Percentiles rank a stretch among this genome's conserved stretches.
phyloP scores from a whole-genome alignment of 1,140 invertebrate species.

The Apis florea region DNA sequence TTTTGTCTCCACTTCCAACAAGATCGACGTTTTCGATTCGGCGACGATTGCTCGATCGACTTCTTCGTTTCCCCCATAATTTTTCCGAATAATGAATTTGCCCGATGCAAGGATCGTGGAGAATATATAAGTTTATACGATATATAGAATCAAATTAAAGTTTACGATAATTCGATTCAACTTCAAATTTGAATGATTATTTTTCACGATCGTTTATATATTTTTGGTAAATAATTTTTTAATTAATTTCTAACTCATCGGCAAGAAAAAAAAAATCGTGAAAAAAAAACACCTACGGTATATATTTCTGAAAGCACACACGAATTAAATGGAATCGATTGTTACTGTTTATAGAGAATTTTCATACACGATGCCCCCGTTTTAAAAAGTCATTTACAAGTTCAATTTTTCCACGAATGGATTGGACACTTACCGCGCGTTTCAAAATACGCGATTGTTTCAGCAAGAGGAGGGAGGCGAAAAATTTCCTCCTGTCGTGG shows the following conservation, averaged over 20 bases:
- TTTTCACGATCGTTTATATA: too few species aligned
- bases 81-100: too few species aligned
- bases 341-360: background rate
- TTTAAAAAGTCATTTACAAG: background rate
- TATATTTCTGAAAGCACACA: background rate
- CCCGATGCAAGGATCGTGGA: too few species aligned
- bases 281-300: background rate
- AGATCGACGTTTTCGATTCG: constrained; percentile 53
- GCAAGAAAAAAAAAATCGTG: too few species aligned
- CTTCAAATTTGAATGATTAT: too few species aligned
- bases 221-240: too few species aligned
- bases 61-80: too few species aligned
- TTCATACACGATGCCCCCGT: background rate
- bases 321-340: background rate
- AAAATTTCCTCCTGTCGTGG: background rate
- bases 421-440: background rate
- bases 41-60: constrained; percentile 54
- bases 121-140: too few species aligned
- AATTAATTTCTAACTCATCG: too few species aligned
- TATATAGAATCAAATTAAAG: too few species aligned
- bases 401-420: background rate
- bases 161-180: too few species aligned
- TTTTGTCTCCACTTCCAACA: constrained; percentile 43
- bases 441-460: background rate
- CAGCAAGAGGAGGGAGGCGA: background rate